Evolutionary conservation across 1,140 invertebrate genomes (phyloP).

Genomic region (Calliopsis andreniformis): DNA sequence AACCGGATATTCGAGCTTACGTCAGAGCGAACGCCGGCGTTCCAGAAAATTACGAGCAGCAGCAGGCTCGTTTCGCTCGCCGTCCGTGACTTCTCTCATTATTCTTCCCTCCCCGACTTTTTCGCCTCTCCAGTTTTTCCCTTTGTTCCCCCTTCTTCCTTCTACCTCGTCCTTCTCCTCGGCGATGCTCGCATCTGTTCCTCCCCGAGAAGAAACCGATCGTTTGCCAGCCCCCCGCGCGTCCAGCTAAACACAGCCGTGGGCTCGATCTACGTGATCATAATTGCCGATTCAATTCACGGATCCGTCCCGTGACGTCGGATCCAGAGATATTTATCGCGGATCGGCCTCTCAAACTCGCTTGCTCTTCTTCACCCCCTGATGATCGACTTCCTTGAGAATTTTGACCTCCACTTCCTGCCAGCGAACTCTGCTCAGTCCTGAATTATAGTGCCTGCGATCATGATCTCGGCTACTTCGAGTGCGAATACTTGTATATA

Average conservation of each 20-base stretch:
- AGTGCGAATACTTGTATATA: no score
- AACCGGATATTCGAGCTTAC: background rate
- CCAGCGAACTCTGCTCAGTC: background rate
- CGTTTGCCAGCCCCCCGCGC: background rate
- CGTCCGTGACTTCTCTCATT: constrained; percentile 12
- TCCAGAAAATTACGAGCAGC: background rate
- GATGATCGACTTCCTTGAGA: constrained; percentile 38
- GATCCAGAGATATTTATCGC: constrained; percentile 14
- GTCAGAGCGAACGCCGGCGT: background rate
- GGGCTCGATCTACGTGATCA: constrained; percentile 8
- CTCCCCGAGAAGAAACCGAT: constrained; percentile 4
- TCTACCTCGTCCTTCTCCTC: background rate
- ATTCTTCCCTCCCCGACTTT: background rate
- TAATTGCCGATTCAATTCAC: constrained; percentile 35
- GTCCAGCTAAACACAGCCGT: constrained; percentile 4
- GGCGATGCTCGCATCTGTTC: background rate
- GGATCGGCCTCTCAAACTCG: background rate
- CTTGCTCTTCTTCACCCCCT: background rate
- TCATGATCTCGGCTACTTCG: no score
- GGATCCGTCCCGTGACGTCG: constrained; percentile 1
- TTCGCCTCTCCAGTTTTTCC: background rate
- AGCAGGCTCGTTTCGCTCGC: background rate
- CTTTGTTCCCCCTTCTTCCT: background rate
- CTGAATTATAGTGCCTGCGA: no score
- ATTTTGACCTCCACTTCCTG: constrained; percentile 4